Base-by-base conservation (phyloP, 2,888 invertebrate species). In the Drosophila paramelanica region DNA sequence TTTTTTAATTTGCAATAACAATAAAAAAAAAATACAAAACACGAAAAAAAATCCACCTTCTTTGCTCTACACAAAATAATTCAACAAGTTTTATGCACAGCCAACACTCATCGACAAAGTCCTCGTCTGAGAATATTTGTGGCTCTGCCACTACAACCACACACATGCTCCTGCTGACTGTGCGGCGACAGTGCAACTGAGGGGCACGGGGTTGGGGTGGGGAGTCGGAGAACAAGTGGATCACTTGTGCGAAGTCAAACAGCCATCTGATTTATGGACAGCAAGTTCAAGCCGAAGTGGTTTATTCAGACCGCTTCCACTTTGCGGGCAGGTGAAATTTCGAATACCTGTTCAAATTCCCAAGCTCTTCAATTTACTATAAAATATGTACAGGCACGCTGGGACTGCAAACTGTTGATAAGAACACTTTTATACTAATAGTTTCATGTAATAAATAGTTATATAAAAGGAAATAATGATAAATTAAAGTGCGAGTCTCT, bases 1-100 rank as follows among this genome's bases (percentile, higher is more conserved):
- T 88, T 85, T 85, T 85, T 86, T 85, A 88, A 85, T 85, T 85
- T 85, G 80, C 88, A 88, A 85, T 85, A 88, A 86, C 83, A 86
- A 88, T 85, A 86, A 85, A 84, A 82, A 61, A 23, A 23, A 17
- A 17, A 17, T 17, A 17, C 17, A 17, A 17, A 17, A 17, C 17
- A 17, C 17, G 17, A 1, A 17, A 17, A 23, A 23, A 23, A 23
- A 23, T 20, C 20, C 23, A 23, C 3, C 70, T 52, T 65, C 20
- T 45, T 25, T 46, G 11, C 41, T 27, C 43, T 33, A 45, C 39
- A 41, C 60, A 57, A 51, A 65, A 86, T 86, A 88, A 83, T 83
- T 83, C 83, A 83, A 88, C 83, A 83, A 83, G 83, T 83, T 83
- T 83, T 88, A 85, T 88, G 88, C 77, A 71, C 60, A 67, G 64